Evolutionary conservation across 2,113 vertebrate species (phyloP).

Genomic region (Muscicapa adusta): DNA sequence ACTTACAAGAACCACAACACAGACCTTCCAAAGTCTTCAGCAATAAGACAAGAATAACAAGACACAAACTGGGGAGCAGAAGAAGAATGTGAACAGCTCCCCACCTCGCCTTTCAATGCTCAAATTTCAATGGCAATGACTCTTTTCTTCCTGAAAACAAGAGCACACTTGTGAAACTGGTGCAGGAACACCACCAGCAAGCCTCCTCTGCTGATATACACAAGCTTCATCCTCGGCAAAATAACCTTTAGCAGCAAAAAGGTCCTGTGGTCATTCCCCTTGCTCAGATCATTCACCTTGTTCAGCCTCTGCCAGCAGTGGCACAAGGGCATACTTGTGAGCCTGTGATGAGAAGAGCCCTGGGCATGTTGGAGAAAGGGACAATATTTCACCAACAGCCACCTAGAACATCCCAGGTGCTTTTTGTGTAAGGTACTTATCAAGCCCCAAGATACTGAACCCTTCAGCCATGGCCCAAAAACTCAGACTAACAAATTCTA

Average conservation of each 20-base stretch:
- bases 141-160: not conserved
- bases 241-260: not conserved
- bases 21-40: not conserved
- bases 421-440: not conserved
- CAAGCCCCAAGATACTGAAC: not conserved
- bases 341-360: not conserved
- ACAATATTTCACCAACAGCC: not conserved
- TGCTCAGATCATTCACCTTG: not conserved
- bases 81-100: not conserved
- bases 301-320: not conserved
- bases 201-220: not conserved
- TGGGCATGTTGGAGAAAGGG: not conserved
- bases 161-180: not conserved
- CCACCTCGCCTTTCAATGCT: not conserved
- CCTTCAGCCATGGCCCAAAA: not conserved
- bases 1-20: not conserved
- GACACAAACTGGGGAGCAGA: not conserved
- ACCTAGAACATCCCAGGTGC: not conserved
- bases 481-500: not conserved
- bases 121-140: not conserved
- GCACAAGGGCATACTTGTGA: not conserved
- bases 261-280: not conserved
- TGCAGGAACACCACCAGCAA: not conserved
- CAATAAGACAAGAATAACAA: not conserved
- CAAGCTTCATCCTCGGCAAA: not conserved